phyloP scores from a whole-genome alignment of 2,888 invertebrate genomes.

The Epistrophe grossulariae region DNA sequence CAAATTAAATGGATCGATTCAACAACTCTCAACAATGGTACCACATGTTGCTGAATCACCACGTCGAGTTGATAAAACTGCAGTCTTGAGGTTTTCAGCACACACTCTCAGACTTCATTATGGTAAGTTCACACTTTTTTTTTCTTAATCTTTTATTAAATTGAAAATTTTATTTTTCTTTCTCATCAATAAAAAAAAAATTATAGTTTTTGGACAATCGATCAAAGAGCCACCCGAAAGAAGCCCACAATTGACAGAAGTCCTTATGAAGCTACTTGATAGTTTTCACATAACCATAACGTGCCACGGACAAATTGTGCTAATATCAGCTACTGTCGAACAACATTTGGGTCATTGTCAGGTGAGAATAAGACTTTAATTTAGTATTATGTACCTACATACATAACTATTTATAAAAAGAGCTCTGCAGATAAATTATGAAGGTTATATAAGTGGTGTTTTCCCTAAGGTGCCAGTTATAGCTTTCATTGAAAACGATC shows the following conservation, averaged over 20 bases:
- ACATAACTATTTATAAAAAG: too few relatives aligned
- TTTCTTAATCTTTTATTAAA: neutral
- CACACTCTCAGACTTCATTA: slow-evolving; percentile 93
- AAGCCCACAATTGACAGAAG: slow-evolving; percentile 86
- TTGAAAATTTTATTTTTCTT: too few relatives aligned
- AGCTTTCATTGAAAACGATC: too few relatives aligned
- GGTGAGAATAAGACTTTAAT: slow-evolving; percentile 84
- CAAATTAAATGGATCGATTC: slow-evolving; percentile 93
- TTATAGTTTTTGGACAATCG: slow-evolving; percentile 85
- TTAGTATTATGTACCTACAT: neutral
- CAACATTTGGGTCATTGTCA: slow-evolving; percentile 93
- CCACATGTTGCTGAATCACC: slow-evolving; percentile 93
- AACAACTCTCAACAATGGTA: slow-evolving; percentile 91
- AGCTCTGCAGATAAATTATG: too few relatives aligned
- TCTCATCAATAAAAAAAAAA: too few relatives aligned
- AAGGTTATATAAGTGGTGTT: too few relatives aligned
- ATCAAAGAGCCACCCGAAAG: slow-evolving; percentile 83
- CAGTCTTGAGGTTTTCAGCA: slow-evolving; percentile 93
- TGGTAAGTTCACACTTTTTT: slow-evolving; percentile 79
- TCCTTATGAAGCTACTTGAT: slow-evolving; percentile 88
- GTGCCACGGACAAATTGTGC: slow-evolving; percentile 92
- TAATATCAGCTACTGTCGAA: slow-evolving; percentile 93
- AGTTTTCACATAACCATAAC: slow-evolving; percentile 93
- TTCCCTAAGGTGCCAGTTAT: too few relatives aligned
- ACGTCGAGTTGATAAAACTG: slow-evolving; percentile 95